Evolutionary conservation across 2,113 vertebrate genomes (phyloP), one percentile per base, ranked within the genome.

Genomic region (Numenius arquata): DNA sequence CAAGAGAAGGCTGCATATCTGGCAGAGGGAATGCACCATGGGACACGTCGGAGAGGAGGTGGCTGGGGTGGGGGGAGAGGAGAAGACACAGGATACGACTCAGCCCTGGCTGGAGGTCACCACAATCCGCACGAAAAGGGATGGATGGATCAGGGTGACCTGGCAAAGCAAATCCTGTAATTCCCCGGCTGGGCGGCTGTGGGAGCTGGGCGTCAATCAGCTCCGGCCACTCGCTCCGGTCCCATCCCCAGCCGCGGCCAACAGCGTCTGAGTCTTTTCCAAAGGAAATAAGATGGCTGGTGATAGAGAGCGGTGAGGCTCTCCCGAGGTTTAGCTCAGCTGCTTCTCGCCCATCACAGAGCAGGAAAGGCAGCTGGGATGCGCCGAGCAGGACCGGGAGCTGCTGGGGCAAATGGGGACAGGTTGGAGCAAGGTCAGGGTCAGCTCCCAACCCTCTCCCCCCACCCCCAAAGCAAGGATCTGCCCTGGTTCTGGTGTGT

Each of bases 111-210:
- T 47, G 80, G 67, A 80, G 62, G 25, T 66, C 72, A 66, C 32
- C 76, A 76, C 47, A 2, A 0, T 8, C 25, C 1, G 12, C 0
- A 0, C 27, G 53, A 36, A 21, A 21, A 17, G 30, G 29, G 50
- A 19, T 0, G 20, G 65, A 12, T 1, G 58, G 74, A 58, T 62
- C 48, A 17, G 68, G 40, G 52, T 11, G 80, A 70, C 80, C 38
- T 25, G 40, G 61, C 29, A 70, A 78, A 85, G 66, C 56, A 59
- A 52, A 85, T 38, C 79, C 75, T 4, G 1, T 8, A 11, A 6
- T 7, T 19, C 55, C 63, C 34, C 0, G 8, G 32, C 5, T 4
- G 22, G 55, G 59, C 1, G 11, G 36, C 21, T 0, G 6, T 0
- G 2, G 84, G 83, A 88, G 50, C 18, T 19, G 71, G 67, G 63